These are phyloP conservation scores for Micromussa lordhowensis DNA, from an alignment of 92 coral and sea anemone genomes.

Conservation along the genomic window DNA sequence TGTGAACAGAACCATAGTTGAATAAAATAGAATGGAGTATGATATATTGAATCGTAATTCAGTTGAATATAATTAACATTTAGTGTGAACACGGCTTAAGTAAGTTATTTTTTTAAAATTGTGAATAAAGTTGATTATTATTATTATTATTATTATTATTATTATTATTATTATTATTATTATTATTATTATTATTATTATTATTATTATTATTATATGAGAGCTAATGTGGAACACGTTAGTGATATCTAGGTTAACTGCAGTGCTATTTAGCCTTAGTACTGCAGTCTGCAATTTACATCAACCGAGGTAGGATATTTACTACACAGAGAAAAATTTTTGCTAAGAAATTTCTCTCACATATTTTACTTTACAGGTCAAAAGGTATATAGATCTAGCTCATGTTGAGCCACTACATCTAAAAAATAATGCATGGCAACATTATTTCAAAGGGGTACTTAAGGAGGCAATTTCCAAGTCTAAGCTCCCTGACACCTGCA, in stretches of 20 bases:
- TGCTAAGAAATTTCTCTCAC: neutral
- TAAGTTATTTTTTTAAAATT: too few species aligned
- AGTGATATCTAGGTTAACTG: conserved; percentile 17
- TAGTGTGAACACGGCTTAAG: too few species aligned
- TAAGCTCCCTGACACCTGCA: conserved; percentile 52
- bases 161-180: too few species aligned
- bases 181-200: too few species aligned
- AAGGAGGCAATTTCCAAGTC: conserved; percentile 67
- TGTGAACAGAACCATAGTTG: too few species aligned
- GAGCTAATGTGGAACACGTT: neutral
- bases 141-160: too few species aligned
- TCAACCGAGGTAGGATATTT: conserved; percentile 7
- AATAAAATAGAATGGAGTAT: too few species aligned
- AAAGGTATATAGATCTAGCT: conserved; percentile 17
- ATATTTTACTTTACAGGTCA: conserved; percentile 18
- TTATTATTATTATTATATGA: neutral
- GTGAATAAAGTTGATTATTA: too few species aligned
- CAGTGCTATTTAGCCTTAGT: conserved; percentile 24
- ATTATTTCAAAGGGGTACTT: conserved; percentile 13
- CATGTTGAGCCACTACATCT: conserved; percentile 59
- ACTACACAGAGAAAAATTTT: neutral
- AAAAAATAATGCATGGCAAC: conserved; percentile 43
- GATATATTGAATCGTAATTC: too few species aligned
- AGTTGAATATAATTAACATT: too few species aligned
- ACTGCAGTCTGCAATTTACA: neutral